phyloP scores from a whole-genome alignment of 2,113 vertebrate species.

The Eolophus roseicapilla region DNA sequence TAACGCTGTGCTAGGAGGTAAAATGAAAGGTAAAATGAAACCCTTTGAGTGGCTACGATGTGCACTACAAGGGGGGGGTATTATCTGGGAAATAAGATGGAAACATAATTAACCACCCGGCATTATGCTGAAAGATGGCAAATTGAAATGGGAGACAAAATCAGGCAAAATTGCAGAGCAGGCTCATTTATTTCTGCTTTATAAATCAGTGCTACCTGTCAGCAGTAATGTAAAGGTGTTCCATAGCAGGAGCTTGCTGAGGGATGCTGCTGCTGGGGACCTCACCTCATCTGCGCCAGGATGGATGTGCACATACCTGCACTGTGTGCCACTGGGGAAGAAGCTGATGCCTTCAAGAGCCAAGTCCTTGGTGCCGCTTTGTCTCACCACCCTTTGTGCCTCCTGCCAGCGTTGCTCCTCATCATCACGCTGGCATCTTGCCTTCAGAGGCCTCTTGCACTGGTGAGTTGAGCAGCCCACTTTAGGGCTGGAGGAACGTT shows the following conservation, averaged over 20 bases:
- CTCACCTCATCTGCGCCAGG: rapidly evolving
- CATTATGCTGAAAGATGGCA: slow-evolving; percentile 32
- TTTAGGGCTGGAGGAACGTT: not conserved
- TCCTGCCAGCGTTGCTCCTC: not conserved
- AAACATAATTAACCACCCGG: slow-evolving; percentile 59
- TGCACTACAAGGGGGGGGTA: not conserved
- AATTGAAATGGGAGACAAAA: slow-evolving; percentile 59
- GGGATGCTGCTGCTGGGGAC: not conserved
- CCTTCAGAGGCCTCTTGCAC: not conserved
- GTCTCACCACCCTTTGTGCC: not conserved
- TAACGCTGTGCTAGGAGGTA: slow-evolving; percentile 46
- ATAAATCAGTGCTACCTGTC: slow-evolving; percentile 17
- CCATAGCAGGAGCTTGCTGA: not conserved
- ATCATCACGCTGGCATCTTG: rapidly evolving
- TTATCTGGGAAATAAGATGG: slow-evolving; percentile 54
- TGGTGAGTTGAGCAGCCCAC: not conserved
- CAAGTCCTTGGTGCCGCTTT: not conserved
- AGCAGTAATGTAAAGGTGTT: not conserved
- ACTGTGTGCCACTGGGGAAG: rapidly evolving
- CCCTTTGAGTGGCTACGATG: not conserved
- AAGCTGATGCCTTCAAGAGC: not conserved
- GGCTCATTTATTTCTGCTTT: slow-evolving; percentile 37
- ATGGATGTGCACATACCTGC: not conserved
- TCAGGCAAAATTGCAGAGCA: slow-evolving; percentile 34
- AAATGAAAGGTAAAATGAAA: slow-evolving; percentile 64